These are phyloP conservation scores for Bubo scandiacus DNA, from an alignment of 2,113 vertebrate genomes.

Conservation along the genomic window DNA sequence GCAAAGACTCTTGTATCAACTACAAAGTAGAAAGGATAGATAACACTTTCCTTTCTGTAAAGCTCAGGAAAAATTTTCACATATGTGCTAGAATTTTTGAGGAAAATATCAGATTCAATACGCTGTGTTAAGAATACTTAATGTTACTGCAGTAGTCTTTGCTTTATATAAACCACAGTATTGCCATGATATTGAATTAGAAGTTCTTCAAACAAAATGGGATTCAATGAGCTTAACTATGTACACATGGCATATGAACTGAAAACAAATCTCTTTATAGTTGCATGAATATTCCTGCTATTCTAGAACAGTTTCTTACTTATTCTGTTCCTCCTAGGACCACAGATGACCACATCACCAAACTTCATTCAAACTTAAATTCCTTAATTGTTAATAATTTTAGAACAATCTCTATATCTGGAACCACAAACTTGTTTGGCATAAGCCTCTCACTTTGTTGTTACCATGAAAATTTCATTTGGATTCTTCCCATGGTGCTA, in stretches of 20 bases:
- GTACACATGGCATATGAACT: not conserved
- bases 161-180: not conserved
- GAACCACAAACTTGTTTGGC: not conserved
- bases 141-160: not conserved
- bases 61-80: not conserved
- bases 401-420: not conserved
- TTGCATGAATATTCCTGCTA: not conserved
- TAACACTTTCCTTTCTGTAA: accelerated
- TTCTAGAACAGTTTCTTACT: not conserved
- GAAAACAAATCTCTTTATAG: not conserved
- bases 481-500: not conserved
- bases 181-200: not conserved
- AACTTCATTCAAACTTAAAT: not conserved
- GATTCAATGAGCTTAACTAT: not conserved
- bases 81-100: not conserved
- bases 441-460: not conserved
- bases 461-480: not conserved
- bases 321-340: not conserved
- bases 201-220: not conserved
- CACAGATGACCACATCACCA: not conserved
- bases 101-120: not conserved
- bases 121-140: not conserved
- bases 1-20: not conserved
- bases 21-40: not conserved
- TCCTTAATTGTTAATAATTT: not conserved